These are phyloP conservation scores for Schlechtendalia chinensis DNA, from an alignment of 1,140 invertebrate species.

Conservation along the genomic window DNA sequence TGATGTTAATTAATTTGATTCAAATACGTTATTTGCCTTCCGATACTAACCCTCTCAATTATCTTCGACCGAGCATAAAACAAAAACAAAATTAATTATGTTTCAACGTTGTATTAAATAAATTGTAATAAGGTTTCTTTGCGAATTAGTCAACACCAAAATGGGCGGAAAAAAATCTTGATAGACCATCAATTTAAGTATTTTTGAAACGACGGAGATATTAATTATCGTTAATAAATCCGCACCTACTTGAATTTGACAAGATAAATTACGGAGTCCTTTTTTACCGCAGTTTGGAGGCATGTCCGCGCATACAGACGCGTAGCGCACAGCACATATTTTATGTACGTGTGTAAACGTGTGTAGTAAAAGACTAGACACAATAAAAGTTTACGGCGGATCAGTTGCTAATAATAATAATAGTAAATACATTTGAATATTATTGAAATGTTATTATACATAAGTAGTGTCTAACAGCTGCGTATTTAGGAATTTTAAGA, in stretches of 20 bases:
- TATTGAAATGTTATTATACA: no score
- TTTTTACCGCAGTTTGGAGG: background rate
- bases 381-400: no score
- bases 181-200: constrained; percentile 39
- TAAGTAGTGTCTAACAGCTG: no score
- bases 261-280: constrained; percentile 34
- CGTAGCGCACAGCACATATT: background rate
- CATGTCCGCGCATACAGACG: background rate
- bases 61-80: background rate
- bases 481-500: no score
- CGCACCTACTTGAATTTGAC: constrained; percentile 41
- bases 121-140: background rate
- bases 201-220: constrained; percentile 8
- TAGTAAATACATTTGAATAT: no score
- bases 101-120: background rate
- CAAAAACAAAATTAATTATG: background rate
- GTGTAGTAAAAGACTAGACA: no score
- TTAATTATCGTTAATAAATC: constrained; percentile 48
- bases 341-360: background rate
- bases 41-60: background rate
- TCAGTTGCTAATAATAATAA: no score
- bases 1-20: background rate
- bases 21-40: background rate
- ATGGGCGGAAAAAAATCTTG: background rate
- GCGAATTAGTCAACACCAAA: background rate